Evolutionary conservation across 2,797 vertebrate genomes (phyloP).

Genomic region (Echeneis naucrates): DNA sequence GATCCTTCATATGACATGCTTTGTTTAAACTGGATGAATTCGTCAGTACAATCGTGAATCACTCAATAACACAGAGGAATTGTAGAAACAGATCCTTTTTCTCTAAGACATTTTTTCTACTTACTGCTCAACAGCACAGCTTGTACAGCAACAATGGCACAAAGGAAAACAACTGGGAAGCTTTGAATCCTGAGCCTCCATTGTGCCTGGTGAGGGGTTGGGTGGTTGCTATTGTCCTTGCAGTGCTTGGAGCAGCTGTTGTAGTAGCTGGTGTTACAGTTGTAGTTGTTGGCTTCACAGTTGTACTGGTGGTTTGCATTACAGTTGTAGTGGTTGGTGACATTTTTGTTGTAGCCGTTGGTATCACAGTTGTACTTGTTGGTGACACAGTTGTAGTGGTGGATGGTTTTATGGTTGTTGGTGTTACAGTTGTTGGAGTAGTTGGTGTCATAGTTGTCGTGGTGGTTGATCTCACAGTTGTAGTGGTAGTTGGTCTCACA

Average conservation of each 20-base stretch:
- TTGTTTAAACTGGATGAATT: background rate
- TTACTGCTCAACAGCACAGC: slow-evolving; percentile 29
- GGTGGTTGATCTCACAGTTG: accelerated
- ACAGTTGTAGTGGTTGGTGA: background rate
- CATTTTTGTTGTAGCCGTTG: background rate
- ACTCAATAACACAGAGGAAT: too few relatives aligned
- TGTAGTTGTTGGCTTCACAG: accelerated
- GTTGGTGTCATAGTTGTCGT: background rate
- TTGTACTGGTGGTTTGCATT: background rate
- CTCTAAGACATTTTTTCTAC: background rate
- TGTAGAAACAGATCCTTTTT: background rate
- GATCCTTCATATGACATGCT: background rate
- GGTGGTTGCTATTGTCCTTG: background rate
- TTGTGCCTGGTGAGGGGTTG: accelerated
- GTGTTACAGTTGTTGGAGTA: background rate
- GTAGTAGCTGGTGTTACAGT: too few relatives aligned
- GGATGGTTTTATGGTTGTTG: background rate
- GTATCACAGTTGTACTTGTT: too few relatives aligned
- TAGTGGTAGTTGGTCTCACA: background rate
- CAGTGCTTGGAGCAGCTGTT: accelerated
- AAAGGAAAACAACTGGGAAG: slow-evolving; percentile 39
- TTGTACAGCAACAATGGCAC: slow-evolving; percentile 33
- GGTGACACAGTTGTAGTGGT: accelerated
- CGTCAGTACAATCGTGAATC: too few relatives aligned
- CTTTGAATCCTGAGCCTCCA: slow-evolving; percentile 23